These are phyloP conservation scores for Saturnia japonica DNA, from an alignment of 2,888 invertebrate species.

Conservation along the genomic window DNA sequence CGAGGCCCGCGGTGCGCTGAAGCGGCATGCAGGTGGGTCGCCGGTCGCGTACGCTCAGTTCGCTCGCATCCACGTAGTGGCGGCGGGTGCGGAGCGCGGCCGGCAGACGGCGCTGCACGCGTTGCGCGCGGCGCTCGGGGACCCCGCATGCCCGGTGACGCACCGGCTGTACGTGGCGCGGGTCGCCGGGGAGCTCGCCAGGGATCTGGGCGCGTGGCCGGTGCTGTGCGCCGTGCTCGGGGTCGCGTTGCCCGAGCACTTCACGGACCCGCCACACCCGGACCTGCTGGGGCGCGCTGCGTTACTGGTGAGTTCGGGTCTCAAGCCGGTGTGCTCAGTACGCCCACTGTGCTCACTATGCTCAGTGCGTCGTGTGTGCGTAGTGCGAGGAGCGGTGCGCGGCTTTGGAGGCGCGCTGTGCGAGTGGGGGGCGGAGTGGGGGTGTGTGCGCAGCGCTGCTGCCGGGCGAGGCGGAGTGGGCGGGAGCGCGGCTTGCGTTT, in stretches of 20 bases:
- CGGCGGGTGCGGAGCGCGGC: constrained; percentile 31
- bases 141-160: constrained; percentile 27
- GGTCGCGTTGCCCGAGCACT: constrained; percentile 31
- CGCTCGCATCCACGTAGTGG: constrained; percentile 50
- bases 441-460: constrained; percentile 19
- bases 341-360: too few species aligned
- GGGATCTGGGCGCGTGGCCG: constrained; percentile 31
- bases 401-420: constrained; percentile 37
- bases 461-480: constrained; percentile 14
- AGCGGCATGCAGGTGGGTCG: constrained; percentile 34
- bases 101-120: constrained; percentile 33
- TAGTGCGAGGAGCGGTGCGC: constrained; percentile 48
- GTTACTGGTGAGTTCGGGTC: constrained; percentile 19
- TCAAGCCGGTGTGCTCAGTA: background rate
- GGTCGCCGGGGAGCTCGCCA: constrained; percentile 32
- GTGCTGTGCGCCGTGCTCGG: constrained; percentile 35
- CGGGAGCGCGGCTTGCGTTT: constrained; percentile 33
- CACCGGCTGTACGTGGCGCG: constrained; percentile 48
- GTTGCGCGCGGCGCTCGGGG: constrained; percentile 35
- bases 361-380: background rate
- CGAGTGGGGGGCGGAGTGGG: constrained; percentile 10
- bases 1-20: constrained; percentile 39
- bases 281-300: constrained; percentile 25
- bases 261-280: constrained; percentile 25
- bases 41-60: constrained; percentile 53